phyloP scores from a whole-genome alignment of 2,113 vertebrate species.

The Alces alces region DNA sequence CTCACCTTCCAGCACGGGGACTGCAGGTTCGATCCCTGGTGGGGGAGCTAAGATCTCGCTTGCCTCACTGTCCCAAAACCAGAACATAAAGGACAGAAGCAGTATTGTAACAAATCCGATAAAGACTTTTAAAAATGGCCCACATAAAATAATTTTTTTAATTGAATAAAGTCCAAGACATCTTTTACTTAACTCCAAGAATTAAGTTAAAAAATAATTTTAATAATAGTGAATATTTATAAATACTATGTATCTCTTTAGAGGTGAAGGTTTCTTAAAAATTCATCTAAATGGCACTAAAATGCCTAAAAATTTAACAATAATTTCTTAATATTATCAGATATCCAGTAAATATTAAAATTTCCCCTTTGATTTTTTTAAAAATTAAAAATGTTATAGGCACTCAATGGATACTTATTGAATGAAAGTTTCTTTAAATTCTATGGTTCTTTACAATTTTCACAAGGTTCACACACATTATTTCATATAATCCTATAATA shows the following conservation, averaged over 20 bases:
- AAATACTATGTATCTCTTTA: slow-evolving; percentile 2
- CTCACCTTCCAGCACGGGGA: background rate
- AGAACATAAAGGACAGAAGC: background rate
- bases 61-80: background rate
- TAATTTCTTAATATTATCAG: background rate
- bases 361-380: background rate
- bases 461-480: background rate
- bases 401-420: background rate
- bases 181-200: background rate
- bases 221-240: background rate
- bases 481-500: background rate
- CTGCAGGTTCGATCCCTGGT: background rate
- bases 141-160: no score
- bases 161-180: no score
- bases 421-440: background rate
- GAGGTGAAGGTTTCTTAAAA: background rate
- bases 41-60: background rate
- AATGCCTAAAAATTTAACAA: background rate
- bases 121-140: background rate
- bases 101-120: background rate
- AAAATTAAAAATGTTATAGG: background rate
- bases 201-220: background rate
- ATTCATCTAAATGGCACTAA: background rate
- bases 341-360: background rate
- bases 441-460: background rate